These are phyloP conservation scores for Acipenser ruthenus DNA, from an alignment of 2,797 vertebrate genomes.

Conservation along the genomic window DNA sequence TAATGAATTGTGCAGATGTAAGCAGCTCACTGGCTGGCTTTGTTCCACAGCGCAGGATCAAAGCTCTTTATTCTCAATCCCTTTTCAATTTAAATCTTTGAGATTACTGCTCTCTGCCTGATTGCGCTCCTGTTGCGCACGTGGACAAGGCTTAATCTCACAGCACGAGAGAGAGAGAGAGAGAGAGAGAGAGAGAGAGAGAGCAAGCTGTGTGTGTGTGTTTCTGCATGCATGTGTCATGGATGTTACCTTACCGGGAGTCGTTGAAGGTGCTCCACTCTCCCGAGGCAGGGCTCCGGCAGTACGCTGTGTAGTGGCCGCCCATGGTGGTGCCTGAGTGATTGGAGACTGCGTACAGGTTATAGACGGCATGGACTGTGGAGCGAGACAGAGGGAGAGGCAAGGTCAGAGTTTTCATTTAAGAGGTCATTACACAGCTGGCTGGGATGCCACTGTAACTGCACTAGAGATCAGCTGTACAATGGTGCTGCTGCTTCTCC, in stretches of 20 bases:
- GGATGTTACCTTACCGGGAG: slow-evolving; percentile 70
- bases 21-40: neutral
- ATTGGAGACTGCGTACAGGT: slow-evolving; percentile 91
- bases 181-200: no score
- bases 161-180: neutral
- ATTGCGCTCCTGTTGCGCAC: neutral
- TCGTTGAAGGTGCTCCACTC: slow-evolving; percentile 95
- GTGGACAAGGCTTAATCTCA: neutral
- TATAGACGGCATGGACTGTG: slow-evolving; percentile 71
- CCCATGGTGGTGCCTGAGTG: slow-evolving; percentile 88
- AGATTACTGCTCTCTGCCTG: neutral
- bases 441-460: no score
- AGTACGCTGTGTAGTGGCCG: slow-evolving; percentile 92
- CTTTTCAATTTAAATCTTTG: neutral
- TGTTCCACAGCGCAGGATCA: slow-evolving; percentile 1
- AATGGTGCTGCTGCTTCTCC: no score
- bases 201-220: neutral
- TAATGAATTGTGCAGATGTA: neutral
- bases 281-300: slow-evolving; percentile 73
- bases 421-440: neutral
- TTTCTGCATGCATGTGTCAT: no score
- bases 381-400: slow-evolving; percentile 12
- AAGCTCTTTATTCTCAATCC: slow-evolving; percentile 3
- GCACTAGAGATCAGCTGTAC: no score
- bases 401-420: neutral